Evolutionary conservation across 2,888 invertebrate species (phyloP).

Genomic region (Drosophila planitibia): DNA sequence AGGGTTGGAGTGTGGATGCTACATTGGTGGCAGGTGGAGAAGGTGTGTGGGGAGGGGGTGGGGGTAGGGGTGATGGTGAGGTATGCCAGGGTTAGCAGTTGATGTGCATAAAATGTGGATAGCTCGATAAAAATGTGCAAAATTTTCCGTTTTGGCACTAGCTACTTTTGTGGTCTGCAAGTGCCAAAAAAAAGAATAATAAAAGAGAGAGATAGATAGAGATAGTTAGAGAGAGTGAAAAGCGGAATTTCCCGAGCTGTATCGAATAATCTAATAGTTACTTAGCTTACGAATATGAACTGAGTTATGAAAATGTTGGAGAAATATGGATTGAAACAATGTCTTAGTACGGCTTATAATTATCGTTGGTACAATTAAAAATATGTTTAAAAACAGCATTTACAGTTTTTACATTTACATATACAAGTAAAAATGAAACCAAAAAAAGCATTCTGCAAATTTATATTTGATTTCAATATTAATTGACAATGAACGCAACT

Average conservation of each 20-base stretch:
- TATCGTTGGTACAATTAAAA: neutral
- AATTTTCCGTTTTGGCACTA: constrained; percentile 32
- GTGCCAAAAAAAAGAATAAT: neutral
- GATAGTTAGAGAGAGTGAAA: neutral
- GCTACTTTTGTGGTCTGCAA: constrained; percentile 1
- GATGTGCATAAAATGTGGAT: constrained; percentile 14
- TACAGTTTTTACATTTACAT: too few relatives aligned
- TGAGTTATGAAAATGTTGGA: neutral
- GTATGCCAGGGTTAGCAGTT: neutral
- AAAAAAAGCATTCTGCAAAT: neutral
- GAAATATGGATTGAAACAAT: neutral
- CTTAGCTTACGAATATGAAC: neutral
- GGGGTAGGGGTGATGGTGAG: neutral
- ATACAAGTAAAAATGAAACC: neutral
- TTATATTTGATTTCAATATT: neutral
- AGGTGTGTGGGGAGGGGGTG: neutral
- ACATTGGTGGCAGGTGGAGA: neutral
- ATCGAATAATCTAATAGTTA: neutral
- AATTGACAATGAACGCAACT: neutral
- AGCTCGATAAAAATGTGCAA: constrained; percentile 54
- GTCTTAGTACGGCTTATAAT: neutral
- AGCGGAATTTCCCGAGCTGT: neutral
- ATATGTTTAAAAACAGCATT: neutral
- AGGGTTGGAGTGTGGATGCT: neutral
- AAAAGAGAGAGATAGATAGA: neutral